Evolutionary conservation across 1,140 invertebrate genomes (phyloP), one percentile per base, ranked within the genome.

Genomic region (Bombus superbus): DNA sequence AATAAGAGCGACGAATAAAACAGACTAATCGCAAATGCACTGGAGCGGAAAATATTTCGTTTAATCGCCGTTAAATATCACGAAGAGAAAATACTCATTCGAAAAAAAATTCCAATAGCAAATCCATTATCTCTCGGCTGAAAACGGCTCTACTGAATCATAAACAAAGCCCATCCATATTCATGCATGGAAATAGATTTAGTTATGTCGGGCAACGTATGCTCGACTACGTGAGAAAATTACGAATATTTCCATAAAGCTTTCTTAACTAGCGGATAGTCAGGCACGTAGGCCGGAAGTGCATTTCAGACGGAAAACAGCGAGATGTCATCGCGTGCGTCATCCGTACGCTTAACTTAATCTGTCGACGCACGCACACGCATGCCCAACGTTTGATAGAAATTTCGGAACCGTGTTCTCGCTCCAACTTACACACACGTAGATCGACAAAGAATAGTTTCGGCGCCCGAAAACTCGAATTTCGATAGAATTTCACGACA

Each of bases 111-210:
- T 35, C 62, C 40, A 57, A 64, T 81, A 88, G 47, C 57, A 79
- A 81, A 81, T 86, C 75, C 80, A 62, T 71, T 68, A 68, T 72
- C 44, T 73, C 25, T 44, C 35, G 64, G 69, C 77, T 72, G 84
- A 89, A 89, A 89, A 83, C 53, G 71, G 80, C 28, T 62, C 84
- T 83, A 86, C 85, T 89, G 84, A 86, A 86, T 89, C 75, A 83
- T 89, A 88, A 89, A 88, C 72, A 85, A 88, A 47, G 72, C 69
- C 44, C 71, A 89, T 89, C 88, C 85, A 89, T 89, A 89, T 89
- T 86, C 88, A 86, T 86, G 81, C 66, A 74, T 76, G 81, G 57
- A 73, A 81, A 83, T 84, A 83, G 69, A 87, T 86, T 86, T 83
- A 82, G 80, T 86, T 86, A 76, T 73, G 62, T 76, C 75, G 47